These are phyloP conservation scores for Lithophane ornitopus DNA, from an alignment of 2,888 invertebrate species.

Conservation along the genomic window DNA sequence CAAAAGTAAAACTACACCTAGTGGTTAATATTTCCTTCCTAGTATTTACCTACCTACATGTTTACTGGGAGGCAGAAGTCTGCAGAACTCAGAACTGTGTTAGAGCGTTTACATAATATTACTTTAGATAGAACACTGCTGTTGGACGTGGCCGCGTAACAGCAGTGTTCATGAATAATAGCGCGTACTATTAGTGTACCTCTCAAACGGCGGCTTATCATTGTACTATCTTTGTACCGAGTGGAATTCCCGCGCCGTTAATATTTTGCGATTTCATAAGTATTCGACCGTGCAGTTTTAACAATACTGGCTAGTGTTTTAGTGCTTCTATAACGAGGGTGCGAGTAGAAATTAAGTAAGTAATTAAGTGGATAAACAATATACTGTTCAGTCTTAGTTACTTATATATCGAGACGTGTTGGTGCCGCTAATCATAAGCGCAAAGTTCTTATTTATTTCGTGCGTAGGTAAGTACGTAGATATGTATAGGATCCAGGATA, in stretches of 20 bases:
- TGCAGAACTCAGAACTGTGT: conserved; percentile 35
- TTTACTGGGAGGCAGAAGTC: conserved; percentile 26
- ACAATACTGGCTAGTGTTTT: conserved; percentile 33
- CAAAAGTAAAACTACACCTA: conserved; percentile 44
- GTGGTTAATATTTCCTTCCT: conserved; percentile 46
- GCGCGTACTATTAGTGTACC: conserved; percentile 30
- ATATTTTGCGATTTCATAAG: conserved; percentile 37
- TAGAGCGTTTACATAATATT: conserved; percentile 22
- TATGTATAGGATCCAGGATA: background rate
- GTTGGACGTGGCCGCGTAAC: conserved; percentile 30
- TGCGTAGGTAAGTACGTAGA: background rate
- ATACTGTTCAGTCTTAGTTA: background rate
- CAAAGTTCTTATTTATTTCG: background rate
- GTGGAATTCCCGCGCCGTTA: conserved; percentile 41
- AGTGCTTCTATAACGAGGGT: conserved; percentile 22
- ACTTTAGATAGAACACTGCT: conserved; percentile 16
- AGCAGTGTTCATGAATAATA: conserved; percentile 44
- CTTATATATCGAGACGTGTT: background rate
- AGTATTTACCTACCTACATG: conserved; percentile 13
- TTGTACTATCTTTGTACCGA: conserved; percentile 43
- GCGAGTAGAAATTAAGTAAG: conserved; percentile 4
- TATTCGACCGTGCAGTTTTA: conserved; percentile 16
- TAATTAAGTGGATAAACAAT: background rate
- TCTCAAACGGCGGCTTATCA: conserved; percentile 45
- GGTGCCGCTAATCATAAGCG: background rate